phyloP scores from a whole-genome alignment of 2,113 vertebrate genomes.

The Leiothrix lutea region DNA sequence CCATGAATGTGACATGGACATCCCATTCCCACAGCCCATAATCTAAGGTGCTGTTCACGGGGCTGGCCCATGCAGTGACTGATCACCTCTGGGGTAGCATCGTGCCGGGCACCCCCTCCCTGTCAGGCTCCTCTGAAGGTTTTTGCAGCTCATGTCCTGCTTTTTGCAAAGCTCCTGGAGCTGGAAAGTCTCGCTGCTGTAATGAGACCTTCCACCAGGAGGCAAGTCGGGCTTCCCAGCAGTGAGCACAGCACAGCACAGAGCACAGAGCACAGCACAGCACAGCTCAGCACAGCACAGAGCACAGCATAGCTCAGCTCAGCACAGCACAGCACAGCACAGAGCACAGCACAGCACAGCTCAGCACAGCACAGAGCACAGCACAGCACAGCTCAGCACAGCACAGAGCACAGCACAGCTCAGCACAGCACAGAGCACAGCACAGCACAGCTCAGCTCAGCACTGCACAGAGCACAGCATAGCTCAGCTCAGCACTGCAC shows the following conservation, averaged over 20 bases:
- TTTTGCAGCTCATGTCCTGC: not conserved
- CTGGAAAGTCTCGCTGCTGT: not conserved
- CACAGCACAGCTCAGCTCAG: too few species aligned
- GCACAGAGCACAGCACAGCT: not conserved
- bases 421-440: fast-evolving
- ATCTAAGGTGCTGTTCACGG: too few species aligned
- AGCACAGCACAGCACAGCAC: not conserved
- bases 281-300: not conserved
- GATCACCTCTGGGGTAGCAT: not conserved
- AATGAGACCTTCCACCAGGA: conserved; percentile 63
- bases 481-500: too few species aligned
- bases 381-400: fast-evolving
- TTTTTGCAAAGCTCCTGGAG: not conserved
- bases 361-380: fast-evolving
- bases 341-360: fast-evolving
- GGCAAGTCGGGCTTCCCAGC: not conserved
- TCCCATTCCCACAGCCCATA: not conserved
- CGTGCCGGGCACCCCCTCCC: not conserved
- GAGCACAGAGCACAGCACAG: fast-evolving
- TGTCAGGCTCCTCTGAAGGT: not conserved
- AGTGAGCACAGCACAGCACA: not conserved
- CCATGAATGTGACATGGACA: too few species aligned
- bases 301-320: not conserved
- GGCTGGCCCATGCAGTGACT: too few species aligned
- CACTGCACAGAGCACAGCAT: too few species aligned